These are phyloP conservation scores for Heliconius eleuchia DNA, from an alignment of 1,140 invertebrate species.

Conservation along the genomic window DNA sequence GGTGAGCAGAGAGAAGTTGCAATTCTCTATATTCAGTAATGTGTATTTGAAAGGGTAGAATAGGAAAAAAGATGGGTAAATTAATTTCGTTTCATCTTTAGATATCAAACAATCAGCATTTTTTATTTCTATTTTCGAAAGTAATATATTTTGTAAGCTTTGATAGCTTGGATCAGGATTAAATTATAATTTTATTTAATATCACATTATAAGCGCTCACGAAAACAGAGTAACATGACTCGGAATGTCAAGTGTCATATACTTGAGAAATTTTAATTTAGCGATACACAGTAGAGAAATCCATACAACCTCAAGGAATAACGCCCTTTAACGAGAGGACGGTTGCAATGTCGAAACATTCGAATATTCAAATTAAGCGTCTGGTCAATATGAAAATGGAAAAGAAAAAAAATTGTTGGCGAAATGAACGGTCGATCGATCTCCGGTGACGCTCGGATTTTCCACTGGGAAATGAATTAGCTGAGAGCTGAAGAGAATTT, in stretches of 20 bases:
- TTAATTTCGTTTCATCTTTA: no score
- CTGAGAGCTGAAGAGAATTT: conserved; percentile 76
- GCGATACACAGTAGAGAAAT: conserved; percentile 12
- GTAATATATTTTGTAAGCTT: no score
- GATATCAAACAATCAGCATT: no score
- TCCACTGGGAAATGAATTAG: conserved; percentile 80
- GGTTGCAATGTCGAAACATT: conserved; percentile 27
- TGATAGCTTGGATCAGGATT: no score
- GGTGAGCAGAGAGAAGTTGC: no score
- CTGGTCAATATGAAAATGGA: conserved; percentile 71
- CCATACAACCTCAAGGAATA: conserved; percentile 24
- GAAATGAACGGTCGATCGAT: conserved; percentile 77
- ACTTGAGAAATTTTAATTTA: conserved; percentile 19
- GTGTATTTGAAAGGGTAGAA: no score
- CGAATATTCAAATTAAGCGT: conserved; percentile 49
- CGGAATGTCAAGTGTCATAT: neutral
- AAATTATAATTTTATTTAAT: neutral
- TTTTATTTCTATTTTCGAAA: no score
- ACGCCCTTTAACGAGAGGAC: conserved; percentile 23
- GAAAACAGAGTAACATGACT: neutral
- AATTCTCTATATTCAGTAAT: no score
- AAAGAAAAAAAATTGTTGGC: conserved; percentile 64
- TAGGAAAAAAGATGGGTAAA: no score
- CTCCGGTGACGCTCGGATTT: conserved; percentile 75
- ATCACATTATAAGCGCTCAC: neutral